phyloP scores from a whole-genome alignment of 2,113 vertebrate species.

The Protobothrops mucrosquamatus region DNA sequence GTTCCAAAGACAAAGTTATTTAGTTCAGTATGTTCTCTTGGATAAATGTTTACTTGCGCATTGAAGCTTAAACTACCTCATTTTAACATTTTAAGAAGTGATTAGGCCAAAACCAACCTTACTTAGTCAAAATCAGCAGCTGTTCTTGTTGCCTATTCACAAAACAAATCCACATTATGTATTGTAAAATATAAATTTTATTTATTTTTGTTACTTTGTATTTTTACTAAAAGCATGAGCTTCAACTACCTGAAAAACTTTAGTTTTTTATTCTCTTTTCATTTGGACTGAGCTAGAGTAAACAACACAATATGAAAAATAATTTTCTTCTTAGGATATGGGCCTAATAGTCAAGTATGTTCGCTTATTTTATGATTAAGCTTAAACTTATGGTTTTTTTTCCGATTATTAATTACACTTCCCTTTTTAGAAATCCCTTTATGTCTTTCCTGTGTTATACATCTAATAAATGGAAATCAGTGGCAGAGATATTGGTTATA shows the following conservation, averaged over 20 bases:
- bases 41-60: not conserved
- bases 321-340: not conserved
- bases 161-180: not conserved
- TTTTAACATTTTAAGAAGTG: not conserved
- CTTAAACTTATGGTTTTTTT: not conserved
- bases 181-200: not conserved
- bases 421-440: not conserved
- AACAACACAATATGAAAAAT: not conserved
- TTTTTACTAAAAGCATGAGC: not conserved
- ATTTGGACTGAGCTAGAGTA: not conserved
- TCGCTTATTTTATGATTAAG: not conserved
- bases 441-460: not conserved
- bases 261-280: not conserved
- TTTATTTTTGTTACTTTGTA: not conserved
- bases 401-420: not conserved
- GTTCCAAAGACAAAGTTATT: conserved; percentile 2
- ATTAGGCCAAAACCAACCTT: not conserved
- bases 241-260: not conserved
- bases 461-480: not conserved
- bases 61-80: not conserved
- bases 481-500: not conserved
- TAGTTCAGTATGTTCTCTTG: not conserved
- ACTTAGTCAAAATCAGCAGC: not conserved
- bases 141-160: not conserved
- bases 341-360: not conserved